Percentiles rank a stretch among this genome's conserved stretches.
phyloP scores from a whole-genome alignment of 2,113 vertebrate genomes.

The Collichthys lucidus region DNA sequence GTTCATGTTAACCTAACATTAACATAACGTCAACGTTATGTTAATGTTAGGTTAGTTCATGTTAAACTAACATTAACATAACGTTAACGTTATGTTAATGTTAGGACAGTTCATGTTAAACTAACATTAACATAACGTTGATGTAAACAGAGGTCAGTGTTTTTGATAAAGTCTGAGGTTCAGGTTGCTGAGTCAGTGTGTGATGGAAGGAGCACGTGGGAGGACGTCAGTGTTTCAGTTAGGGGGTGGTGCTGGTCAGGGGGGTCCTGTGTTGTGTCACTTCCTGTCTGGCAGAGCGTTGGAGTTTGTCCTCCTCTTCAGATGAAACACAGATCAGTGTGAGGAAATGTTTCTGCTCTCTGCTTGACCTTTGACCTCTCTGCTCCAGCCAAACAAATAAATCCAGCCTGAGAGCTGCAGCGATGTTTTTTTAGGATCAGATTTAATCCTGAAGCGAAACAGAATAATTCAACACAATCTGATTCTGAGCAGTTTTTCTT shows the following conservation, averaged over 20 bases:
- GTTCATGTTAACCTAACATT: no score
- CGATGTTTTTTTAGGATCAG: not conserved
- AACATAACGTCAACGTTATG: no score
- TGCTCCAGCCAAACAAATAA: not conserved
- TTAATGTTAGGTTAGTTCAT: no score
- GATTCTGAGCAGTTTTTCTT: no score
- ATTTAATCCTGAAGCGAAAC: not conserved
- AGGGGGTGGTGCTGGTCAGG: no score
- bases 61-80: no score
- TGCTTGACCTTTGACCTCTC: constrained; percentile 22
- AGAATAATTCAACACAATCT: no score
- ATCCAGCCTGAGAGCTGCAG: not conserved
- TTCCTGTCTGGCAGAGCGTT: not conserved
- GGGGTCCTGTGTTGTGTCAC: constrained; percentile 6
- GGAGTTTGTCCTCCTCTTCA: constrained; percentile 12
- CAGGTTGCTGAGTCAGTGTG: not conserved
- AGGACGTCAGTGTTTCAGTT: not conserved
- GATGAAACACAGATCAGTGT: not conserved
- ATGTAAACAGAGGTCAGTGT: no score
- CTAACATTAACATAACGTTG: no score
- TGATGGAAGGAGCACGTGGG: not conserved
- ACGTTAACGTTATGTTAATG: no score
- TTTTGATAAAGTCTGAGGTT: not conserved
- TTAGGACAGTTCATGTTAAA: no score
- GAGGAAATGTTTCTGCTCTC: not conserved